Percentiles rank a stretch among this genome's conserved stretches.
phyloP scores from a whole-genome alignment of 2,888 invertebrate species.

The Cheiracanthium punctorium region DNA sequence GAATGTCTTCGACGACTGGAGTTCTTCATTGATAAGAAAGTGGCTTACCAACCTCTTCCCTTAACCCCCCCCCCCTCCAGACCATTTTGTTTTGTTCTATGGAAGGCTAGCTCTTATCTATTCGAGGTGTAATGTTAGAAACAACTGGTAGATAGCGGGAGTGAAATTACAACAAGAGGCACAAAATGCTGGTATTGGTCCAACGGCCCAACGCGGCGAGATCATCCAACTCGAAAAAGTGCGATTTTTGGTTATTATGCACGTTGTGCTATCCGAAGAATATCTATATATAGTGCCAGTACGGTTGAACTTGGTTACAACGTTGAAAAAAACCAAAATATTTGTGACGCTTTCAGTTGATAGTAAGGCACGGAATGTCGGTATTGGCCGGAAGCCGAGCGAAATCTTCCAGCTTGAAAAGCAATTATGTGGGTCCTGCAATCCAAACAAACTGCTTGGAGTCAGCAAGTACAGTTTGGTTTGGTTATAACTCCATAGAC shows the following conservation, averaged over 20 bases:
- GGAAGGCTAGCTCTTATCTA: constrained; percentile 49
- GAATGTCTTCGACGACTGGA: constrained; percentile 42
- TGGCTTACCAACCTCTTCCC: background rate
- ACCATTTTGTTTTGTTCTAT: constrained; percentile 1
- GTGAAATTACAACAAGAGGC: constrained; percentile 35
- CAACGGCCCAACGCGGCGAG: background rate
- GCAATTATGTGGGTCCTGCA: no score
- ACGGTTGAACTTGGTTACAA: no score
- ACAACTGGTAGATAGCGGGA: constrained; percentile 46
- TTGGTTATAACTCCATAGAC: no score
- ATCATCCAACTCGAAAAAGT: background rate
- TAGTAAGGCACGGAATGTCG: constrained; percentile 3
- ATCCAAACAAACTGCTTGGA: no score
- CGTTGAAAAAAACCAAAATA: no score
- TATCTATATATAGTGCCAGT: no score
- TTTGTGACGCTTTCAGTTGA: no score
- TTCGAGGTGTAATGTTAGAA: constrained; percentile 59
- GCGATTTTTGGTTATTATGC: no score
- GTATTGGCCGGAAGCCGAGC: background rate
- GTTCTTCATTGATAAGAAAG: constrained; percentile 63
- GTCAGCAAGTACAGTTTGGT: no score
- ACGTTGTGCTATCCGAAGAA: no score
- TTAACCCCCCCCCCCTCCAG: background rate
- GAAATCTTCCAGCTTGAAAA: no score
- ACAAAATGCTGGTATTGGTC: background rate